Evolutionary conservation across 2,888 invertebrate species (phyloP).

Genomic region (Ashinkailepas kermadecensis): DNA sequence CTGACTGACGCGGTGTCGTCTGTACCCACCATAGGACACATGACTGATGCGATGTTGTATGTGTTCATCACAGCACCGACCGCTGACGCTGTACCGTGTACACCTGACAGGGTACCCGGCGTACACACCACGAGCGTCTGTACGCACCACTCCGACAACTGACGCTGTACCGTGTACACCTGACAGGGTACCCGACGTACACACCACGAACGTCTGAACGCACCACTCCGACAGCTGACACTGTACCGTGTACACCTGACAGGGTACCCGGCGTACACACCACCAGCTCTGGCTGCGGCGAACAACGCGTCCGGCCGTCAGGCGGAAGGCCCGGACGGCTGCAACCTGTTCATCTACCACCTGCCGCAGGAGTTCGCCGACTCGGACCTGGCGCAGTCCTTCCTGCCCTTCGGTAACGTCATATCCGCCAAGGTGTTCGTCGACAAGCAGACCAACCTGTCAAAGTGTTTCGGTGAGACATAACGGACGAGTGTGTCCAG

Average conservation of each 20-base stretch:
- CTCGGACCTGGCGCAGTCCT: conserved; percentile 91
- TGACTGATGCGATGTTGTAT: too few relatives aligned
- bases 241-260: not conserved
- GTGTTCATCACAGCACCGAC: too few relatives aligned
- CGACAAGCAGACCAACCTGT: conserved; percentile 98
- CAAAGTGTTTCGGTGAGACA: conserved; percentile 81
- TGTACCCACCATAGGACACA: too few relatives aligned
- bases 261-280: conserved; percentile 7
- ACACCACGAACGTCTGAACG: not conserved
- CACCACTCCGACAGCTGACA: too few relatives aligned
- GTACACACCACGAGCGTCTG: not conserved
- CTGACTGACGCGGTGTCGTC: too few relatives aligned
- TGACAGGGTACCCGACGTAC: conserved; percentile 10
- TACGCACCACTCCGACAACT: too few relatives aligned
- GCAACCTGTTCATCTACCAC: conserved; percentile 99
- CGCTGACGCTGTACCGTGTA: too few relatives aligned
- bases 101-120: conserved; percentile 13
- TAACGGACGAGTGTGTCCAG: too few relatives aligned
- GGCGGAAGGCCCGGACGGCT: conserved; percentile 95
- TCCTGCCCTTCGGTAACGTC: conserved; percentile 95
- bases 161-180: too few relatives aligned
- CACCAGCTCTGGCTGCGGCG: not conserved
- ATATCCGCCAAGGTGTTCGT: conserved; percentile 99
- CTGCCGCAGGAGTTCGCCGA: conserved; percentile 98
- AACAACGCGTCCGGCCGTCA: conserved; percentile 54